Evolutionary conservation across 2,888 invertebrate genomes (phyloP), one percentile per base, ranked within the genome.

Genomic region (Sericinus montela): DNA sequence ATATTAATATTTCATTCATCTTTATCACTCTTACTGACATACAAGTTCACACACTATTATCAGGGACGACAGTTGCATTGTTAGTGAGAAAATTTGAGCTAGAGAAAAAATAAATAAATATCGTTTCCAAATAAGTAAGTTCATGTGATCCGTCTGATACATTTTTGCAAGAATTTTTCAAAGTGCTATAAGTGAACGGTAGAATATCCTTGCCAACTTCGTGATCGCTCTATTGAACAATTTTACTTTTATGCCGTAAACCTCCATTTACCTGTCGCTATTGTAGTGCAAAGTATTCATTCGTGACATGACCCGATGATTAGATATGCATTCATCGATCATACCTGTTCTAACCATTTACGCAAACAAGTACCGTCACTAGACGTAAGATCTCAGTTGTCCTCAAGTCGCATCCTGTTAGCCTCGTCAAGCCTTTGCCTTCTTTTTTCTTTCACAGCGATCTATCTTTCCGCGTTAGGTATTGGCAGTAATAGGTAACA

Each of bases 351-450:
- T 46, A 28, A 45, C 68, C 63, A 58, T 72, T 72, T 69, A 71
- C 61, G 67, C 63, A 32, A 32, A 63, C 58, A 47, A 49, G 53
- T 44, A 53, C 55, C 28, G 39, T 45, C 25, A 45, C 45, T 37
- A 8, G 19, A 35, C 7, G 53, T 42, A 36, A 51, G 55, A 51
- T 65, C 63, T 76, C 63, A 58, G 57, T 63, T 73, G 76, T 70
- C 75, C 74, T 75, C 72, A 68, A 39, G 57, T 61, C 54, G 71
- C 72, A 77, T 76, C 80, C 77, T 79, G 81, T 72, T 81, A 63
- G 58, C 81, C 81, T 82, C 77, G 77, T 49, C 47, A 32, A 40
- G 49, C 43, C 48, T 46, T 50, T 51, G 58, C 45, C 45, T 50
- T 45, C 37, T 67, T 76, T 73, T 77, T 76, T 76, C 75, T 76